phyloP scores from a whole-genome alignment of 2,888 invertebrate species.

The Lasioglossum marginatum region DNA sequence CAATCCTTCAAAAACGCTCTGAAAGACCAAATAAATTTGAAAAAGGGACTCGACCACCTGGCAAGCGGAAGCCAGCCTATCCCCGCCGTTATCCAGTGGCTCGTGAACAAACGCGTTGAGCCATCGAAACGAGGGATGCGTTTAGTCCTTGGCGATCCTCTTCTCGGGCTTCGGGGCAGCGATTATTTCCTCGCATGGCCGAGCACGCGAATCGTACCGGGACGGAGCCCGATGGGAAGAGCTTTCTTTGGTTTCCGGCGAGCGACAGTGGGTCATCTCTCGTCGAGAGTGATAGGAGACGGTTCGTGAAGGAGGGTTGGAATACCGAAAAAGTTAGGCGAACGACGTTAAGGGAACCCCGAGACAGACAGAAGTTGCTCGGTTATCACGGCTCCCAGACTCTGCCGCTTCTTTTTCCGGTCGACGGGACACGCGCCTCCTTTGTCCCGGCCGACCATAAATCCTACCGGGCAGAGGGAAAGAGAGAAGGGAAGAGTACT shows the following conservation, averaged over 20 bases:
- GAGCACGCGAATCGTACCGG: constrained; percentile 54
- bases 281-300: constrained; percentile 22
- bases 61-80: not conserved
- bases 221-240: constrained; percentile 15
- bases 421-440: constrained; percentile 58
- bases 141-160: constrained; percentile 17
- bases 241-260: constrained; percentile 45
- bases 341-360: not conserved
- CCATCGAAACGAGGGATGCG: constrained; percentile 20
- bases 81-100: not conserved
- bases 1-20: no score
- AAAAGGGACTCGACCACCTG: not conserved
- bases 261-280: constrained; percentile 69
- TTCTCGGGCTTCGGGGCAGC: constrained; percentile 21
- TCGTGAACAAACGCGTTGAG: constrained; percentile 38
- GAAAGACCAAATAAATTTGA: not conserved
- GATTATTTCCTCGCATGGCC: constrained; percentile 78
- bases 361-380: constrained; percentile 25
- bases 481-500: not conserved
- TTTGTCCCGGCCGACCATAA: constrained; percentile 59
- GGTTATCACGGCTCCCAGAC: constrained; percentile 23
- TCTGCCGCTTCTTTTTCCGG: constrained; percentile 44
- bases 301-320: not conserved
- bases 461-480: constrained; percentile 39
- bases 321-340: constrained; percentile 25